A percentile compares a stretch with the other conserved stretches of the same genome.
Evolutionary conservation across 2,797 vertebrate species (phyloP).

Genomic region (Schizothorax lantsangensis): DNA sequence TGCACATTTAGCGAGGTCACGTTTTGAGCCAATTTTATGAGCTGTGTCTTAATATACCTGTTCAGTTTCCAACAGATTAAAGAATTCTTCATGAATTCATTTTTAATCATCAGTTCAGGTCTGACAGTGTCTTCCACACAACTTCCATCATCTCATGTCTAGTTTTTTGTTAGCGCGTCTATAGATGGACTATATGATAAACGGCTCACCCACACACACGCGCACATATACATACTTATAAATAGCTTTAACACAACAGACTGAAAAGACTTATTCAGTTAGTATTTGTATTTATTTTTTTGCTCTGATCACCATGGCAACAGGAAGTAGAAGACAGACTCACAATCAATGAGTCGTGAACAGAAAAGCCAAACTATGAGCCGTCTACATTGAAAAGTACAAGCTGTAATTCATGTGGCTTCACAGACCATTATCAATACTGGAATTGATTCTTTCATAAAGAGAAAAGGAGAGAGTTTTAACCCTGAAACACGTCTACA

Average conservation of each 20-base stretch:
- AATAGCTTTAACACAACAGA: constrained; percentile 68
- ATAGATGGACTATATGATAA: neutral
- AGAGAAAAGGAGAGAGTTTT: neutral
- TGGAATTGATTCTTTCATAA: neutral
- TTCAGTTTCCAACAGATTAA: neutral
- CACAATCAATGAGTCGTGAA: constrained; percentile 38
- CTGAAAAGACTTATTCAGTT: constrained; percentile 72
- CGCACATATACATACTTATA: constrained; percentile 58
- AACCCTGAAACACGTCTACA: neutral
- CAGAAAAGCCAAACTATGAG: constrained; percentile 14
- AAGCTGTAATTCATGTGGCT: neutral
- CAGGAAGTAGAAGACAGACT: constrained; percentile 64
- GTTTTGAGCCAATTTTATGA: neutral
- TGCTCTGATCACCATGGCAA: constrained; percentile 79
- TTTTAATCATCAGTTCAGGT: neutral
- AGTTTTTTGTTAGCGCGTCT: neutral
- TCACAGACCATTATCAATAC: neutral
- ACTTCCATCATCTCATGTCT: neutral
- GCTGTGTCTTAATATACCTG: neutral
- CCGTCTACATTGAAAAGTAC: neutral
- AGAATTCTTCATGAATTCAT: too few species aligned
- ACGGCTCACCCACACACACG: neutral
- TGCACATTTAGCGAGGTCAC: neutral
- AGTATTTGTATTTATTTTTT: constrained; percentile 63
- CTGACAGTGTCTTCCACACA: neutral